Percentiles rank a stretch among this genome's conserved stretches.
Conservation (phyloP, 2,888 invertebrate genomes). For the Leucozona laternaria region DNA sequence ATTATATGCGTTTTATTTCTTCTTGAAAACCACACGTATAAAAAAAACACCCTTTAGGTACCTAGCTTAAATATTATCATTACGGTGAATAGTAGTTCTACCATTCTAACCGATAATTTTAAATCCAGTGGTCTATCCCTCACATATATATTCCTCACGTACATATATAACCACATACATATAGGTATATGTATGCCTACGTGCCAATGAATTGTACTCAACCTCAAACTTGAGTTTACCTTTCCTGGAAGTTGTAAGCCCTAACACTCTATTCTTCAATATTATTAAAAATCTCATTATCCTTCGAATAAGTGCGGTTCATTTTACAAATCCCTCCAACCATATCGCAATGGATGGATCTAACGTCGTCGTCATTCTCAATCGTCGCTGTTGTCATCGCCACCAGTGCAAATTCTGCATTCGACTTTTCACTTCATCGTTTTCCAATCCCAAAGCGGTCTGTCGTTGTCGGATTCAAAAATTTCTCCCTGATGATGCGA, state of each 20-base stretch:
- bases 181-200: neutral
- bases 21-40: too few species aligned
- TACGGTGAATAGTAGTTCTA: too few species aligned
- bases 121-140: too few species aligned
- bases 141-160: neutral
- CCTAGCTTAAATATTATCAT: too few species aligned
- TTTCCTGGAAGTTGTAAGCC: constrained; percentile 3
- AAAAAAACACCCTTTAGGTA: too few species aligned
- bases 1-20: too few species aligned
- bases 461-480: constrained; percentile 1
- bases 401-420: constrained; percentile 10
- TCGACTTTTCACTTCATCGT: constrained; percentile 55
- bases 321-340: constrained; percentile 44
- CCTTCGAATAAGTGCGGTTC: constrained; percentile 51
- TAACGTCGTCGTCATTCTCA: neutral
- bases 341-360: neutral
- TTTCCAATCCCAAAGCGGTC: constrained; percentile 52
- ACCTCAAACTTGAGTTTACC: constrained; percentile 3
- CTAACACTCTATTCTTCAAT: constrained; percentile 6
- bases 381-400: constrained; percentile 16
- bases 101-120: too few species aligned
- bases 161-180: neutral
- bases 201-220: too few species aligned
- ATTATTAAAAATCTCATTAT: constrained; percentile 63
- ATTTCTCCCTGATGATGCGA: constrained; percentile 37